Conservation (phyloP, 2,888 invertebrate species). For the Tipula vernalis region DNA sequence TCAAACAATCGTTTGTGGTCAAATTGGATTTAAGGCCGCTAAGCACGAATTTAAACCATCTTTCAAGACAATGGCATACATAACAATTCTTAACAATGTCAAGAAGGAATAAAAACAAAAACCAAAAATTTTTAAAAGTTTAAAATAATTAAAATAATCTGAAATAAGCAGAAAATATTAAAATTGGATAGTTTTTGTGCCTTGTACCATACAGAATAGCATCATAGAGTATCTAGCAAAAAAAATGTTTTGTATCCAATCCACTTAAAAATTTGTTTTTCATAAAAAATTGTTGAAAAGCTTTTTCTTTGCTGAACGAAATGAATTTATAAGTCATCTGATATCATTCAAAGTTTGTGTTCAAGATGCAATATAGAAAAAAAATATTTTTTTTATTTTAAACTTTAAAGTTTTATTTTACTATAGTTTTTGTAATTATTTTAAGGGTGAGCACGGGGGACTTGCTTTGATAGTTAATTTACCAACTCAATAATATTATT, state of each 20-base stretch:
- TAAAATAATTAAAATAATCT: background rate
- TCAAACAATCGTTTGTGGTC: background rate
- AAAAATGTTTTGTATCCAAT: background rate
- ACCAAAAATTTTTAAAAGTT: background rate
- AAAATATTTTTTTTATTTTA: too few species aligned
- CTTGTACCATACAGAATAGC: background rate
- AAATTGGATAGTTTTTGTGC: background rate
- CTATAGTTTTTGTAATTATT: too few species aligned
- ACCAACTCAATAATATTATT: too few species aligned
- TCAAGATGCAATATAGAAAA: too few species aligned
- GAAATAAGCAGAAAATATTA: background rate
- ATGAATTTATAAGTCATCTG: background rate
- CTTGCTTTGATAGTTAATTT: too few species aligned
- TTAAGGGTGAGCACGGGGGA: too few species aligned
- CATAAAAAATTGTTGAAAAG: background rate
- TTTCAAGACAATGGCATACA: too few species aligned
- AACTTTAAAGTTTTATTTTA: too few species aligned
- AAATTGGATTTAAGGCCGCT: background rate
- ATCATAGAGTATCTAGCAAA: background rate
- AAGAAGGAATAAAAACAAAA: background rate
- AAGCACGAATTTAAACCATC: too few species aligned
- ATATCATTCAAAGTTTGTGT: background rate
- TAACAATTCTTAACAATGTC: background rate
- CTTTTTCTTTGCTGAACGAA: background rate
- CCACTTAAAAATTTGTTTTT: background rate